These are phyloP conservation scores for Aphelinus certus DNA, from an alignment of 1,140 invertebrate genomes.

Conservation along the genomic window DNA sequence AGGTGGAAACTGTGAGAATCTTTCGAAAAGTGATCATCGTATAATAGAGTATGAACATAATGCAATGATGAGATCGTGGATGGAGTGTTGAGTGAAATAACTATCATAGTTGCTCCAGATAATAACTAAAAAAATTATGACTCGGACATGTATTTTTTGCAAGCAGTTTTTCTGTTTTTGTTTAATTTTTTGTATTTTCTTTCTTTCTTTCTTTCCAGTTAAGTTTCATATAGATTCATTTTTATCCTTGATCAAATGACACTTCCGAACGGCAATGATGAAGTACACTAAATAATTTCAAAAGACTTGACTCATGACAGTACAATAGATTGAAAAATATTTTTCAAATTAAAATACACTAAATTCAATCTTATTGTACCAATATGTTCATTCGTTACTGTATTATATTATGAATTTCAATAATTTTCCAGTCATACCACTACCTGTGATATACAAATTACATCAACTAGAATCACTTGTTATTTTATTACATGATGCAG, in stretches of 20 bases:
- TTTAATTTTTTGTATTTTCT: conserved; percentile 12
- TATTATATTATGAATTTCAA: background rate
- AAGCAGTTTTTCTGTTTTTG: conserved; percentile 14
- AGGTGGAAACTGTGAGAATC: no score
- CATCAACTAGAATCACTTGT: conserved; percentile 30
- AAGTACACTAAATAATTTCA: conserved; percentile 26
- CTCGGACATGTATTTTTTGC: conserved; percentile 36
- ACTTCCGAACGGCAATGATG: conserved; percentile 1
- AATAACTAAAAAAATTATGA: conserved; percentile 8
- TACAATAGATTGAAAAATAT: conserved; percentile 18
- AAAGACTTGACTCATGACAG: conserved; percentile 38
- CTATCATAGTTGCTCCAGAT: conserved; percentile 18
- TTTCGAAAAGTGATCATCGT: conserved; percentile 21
- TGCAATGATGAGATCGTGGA: conserved; percentile 14
- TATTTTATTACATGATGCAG: background rate
- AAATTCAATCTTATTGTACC: no score
- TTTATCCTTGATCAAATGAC: background rate
- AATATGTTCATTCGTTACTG: no score
- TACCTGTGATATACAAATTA: conserved; percentile 21
- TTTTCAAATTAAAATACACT: background rate
- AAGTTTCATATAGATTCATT: conserved; percentile 16
- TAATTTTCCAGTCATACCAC: conserved; percentile 30
- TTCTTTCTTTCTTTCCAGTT: background rate
- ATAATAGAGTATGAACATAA: conserved; percentile 15
- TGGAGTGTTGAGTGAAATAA: conserved; percentile 21